phyloP scores from a whole-genome alignment of 2,888 invertebrate species.

The Ennomos fuscantarius region DNA sequence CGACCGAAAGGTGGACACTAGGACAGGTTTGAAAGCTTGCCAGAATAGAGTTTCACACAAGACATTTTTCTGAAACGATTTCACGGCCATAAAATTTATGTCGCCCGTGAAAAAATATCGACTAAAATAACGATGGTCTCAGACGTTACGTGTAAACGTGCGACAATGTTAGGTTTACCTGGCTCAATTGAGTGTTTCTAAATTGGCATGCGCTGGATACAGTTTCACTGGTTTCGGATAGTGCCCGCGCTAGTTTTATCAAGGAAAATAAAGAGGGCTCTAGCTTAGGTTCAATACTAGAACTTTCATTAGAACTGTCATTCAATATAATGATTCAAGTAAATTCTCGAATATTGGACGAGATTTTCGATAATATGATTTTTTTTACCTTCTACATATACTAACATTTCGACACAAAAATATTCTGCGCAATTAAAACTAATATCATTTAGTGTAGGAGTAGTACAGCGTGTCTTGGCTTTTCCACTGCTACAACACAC shows the following conservation, averaged over 20 bases:
- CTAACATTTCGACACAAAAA: too few relatives aligned
- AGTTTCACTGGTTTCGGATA: slow-evolving; percentile 6
- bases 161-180: slow-evolving; percentile 29
- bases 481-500: too few relatives aligned
- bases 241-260: background rate
- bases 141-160: slow-evolving; percentile 41
- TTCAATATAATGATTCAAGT: too few relatives aligned
- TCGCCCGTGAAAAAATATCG: slow-evolving; percentile 56
- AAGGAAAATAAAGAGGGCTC: too few relatives aligned
- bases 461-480: too few relatives aligned
- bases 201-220: background rate
- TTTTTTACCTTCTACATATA: too few relatives aligned
- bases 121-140: slow-evolving; percentile 62
- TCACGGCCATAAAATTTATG: slow-evolving; percentile 69
- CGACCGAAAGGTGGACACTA: slow-evolving; percentile 61
- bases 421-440: too few relatives aligned
- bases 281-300: too few relatives aligned
- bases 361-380: too few relatives aligned
- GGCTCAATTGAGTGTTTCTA: slow-evolving; percentile 8
- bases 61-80: slow-evolving; percentile 64
- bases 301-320: too few relatives aligned
- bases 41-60: slow-evolving; percentile 60
- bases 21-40: slow-evolving; percentile 71
- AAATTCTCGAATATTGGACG: too few relatives aligned
- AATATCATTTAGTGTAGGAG: too few relatives aligned